Conservation (phyloP, 2,797 vertebrate species). For the Gallinago solitaria region DNA sequence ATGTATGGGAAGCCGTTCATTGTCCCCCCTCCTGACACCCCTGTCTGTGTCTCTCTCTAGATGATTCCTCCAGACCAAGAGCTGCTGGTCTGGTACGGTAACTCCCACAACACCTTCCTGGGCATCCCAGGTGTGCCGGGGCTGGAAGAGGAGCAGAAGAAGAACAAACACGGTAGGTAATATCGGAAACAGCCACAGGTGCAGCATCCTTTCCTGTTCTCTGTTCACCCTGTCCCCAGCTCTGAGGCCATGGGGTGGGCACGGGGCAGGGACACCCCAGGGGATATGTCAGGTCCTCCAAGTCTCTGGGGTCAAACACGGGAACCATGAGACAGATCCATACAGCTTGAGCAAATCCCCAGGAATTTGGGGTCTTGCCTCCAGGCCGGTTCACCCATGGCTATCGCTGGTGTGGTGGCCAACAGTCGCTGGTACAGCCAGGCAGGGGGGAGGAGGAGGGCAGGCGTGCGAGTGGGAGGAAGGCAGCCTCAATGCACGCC, state of each 20-base stretch:
- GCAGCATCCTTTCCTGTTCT: neutral
- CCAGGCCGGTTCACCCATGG: fast-evolving
- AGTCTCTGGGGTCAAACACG: neutral
- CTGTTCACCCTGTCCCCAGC: neutral
- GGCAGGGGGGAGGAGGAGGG: neutral
- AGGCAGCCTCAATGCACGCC: fast-evolving
- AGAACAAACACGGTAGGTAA: slow-evolving; percentile 86
- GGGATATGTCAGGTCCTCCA: neutral
- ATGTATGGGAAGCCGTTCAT: fast-evolving
- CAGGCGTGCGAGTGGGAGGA: fast-evolving
- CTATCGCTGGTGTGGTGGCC: neutral
- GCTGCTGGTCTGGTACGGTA: slow-evolving; percentile 96
- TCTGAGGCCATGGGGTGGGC: fast-evolving
- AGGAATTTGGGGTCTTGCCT: fast-evolving
- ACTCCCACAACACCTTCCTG: slow-evolving; percentile 94
- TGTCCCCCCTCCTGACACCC: fast-evolving
- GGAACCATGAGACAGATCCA: neutral
- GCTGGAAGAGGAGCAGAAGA: slow-evolving; percentile 92
- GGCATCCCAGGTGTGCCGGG: slow-evolving; percentile 94
- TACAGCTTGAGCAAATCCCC: neutral
- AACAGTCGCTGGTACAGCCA: fast-evolving
- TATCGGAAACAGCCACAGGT: fast-evolving
- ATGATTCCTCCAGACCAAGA: slow-evolving; percentile 97
- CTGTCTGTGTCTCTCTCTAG: slow-evolving; percentile 57
- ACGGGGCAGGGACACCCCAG: neutral